phyloP scores from a whole-genome alignment of 1,140 invertebrate species.

The Brachionus rubens region DNA sequence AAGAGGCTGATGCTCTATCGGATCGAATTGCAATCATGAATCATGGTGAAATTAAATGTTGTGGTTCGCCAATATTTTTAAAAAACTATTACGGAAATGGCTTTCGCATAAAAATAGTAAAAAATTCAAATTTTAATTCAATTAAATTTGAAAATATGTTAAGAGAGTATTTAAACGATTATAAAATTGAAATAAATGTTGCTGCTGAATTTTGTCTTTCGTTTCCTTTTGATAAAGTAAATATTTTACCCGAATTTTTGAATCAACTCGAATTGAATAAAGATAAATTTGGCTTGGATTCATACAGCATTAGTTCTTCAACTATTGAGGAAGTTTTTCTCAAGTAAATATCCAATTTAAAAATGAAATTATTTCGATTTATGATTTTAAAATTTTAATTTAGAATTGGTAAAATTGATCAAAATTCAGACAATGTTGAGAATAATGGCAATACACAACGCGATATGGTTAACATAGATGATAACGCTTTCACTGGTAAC shows the following conservation, averaged over 20 bases:
- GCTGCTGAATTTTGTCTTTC: conserved; percentile 19
- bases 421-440: conserved; percentile 2
- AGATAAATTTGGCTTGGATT: conserved; percentile 5
- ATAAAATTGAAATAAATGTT: conserved; percentile 28
- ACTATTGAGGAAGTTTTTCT: conserved; percentile 47
- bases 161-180: neutral
- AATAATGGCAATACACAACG: no score
- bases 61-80: conserved; percentile 36
- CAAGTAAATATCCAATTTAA: neutral
- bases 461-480: neutral
- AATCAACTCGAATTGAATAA: conserved; percentile 32
- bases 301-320: conserved; percentile 11
- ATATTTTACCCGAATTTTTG: conserved; percentile 9
- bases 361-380: neutral
- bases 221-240: neutral
- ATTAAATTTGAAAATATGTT: conserved; percentile 2
- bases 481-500: conserved; percentile 13
- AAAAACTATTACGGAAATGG: conserved; percentile 33
- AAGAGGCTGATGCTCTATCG: conserved; percentile 85
- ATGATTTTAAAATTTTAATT: neutral
- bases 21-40: conserved; percentile 64
- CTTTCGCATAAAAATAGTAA: conserved; percentile 42
- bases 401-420: conserved; percentile 44
- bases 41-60: conserved; percentile 34
- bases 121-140: neutral